A percentile compares a stretch with the other conserved stretches of the same genome.
phyloP scores from a whole-genome alignment of 2,113 vertebrate genomes.

The Brachyhypopomus occidentalis region DNA sequence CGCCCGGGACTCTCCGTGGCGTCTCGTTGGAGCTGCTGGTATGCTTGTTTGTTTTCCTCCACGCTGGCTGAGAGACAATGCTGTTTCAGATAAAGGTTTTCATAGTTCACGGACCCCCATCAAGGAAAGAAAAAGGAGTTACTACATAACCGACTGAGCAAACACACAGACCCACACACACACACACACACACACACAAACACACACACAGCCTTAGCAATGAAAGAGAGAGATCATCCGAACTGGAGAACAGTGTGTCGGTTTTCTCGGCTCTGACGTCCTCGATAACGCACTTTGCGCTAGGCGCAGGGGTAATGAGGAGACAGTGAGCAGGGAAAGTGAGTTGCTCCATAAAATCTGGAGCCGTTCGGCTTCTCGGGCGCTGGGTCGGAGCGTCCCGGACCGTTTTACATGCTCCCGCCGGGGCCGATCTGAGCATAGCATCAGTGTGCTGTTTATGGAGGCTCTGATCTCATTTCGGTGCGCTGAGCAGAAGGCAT shows the following conservation, averaged over 20 bases:
- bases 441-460: conserved; percentile 32
- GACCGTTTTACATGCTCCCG: conserved; percentile 11
- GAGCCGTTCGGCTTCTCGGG: conserved; percentile 24
- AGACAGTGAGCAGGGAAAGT: not conserved
- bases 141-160: not conserved
- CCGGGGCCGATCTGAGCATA: conserved; percentile 5
- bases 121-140: not conserved
- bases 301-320: not conserved
- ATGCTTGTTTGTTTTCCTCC: not conserved
- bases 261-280: not conserved
- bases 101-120: not conserved
- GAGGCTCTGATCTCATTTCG: conserved; percentile 27
- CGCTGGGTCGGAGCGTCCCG: not conserved
- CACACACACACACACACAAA: too few relatives aligned
- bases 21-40: not conserved
- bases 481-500: not conserved
- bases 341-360: conserved; percentile 13
- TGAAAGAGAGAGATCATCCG: not conserved
- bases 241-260: not conserved
- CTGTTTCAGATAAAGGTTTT: conserved; percentile 1
- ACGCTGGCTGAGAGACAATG: not conserved
- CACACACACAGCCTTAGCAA: not conserved
- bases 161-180: too few relatives aligned
- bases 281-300: conserved; percentile 22
- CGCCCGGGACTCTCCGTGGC: not conserved